Percentiles rank a stretch among this genome's conserved stretches.
These are phyloP conservation scores for Probaryconus sp. DNA, from an alignment of 1,140 invertebrate genomes.

Conservation along the genomic window DNA sequence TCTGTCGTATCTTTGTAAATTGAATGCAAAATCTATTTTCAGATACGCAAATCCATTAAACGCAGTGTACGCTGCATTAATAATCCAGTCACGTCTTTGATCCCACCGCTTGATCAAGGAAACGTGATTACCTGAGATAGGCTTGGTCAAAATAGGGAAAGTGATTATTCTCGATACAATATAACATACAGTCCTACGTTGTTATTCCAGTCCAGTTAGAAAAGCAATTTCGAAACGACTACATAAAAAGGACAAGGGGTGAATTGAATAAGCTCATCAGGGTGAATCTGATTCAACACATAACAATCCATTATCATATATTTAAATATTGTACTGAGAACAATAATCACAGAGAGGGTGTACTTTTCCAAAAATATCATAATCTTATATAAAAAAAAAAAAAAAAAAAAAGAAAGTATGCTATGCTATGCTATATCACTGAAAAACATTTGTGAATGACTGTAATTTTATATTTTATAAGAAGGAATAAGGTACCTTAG, in stretches of 20 bases:
- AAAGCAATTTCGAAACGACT: constrained; percentile 40
- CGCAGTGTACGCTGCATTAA: constrained; percentile 34
- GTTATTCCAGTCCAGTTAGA: constrained; percentile 42
- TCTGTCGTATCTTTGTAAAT: constrained; percentile 29
- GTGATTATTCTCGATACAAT: constrained; percentile 60
- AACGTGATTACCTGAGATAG: constrained; percentile 62
- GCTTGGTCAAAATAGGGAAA: constrained; percentile 65
- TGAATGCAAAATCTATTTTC: constrained; percentile 58
- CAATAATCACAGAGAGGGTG: no score
- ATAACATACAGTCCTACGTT: constrained; percentile 28
- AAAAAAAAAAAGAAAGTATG: no score
- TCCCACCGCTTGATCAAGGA: constrained; percentile 49
- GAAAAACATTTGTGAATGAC: no score
- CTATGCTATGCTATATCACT: no score
- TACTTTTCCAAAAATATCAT: no score
- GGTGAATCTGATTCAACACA: no score
- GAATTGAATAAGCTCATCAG: constrained; percentile 11
- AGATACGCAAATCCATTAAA: constrained; percentile 55
- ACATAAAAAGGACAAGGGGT: constrained; percentile 19
- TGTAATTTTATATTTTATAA: background rate
- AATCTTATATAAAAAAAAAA: no score
- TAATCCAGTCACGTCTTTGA: constrained; percentile 58
- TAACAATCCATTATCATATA: no score
- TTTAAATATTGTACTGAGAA: no score
- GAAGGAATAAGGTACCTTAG: constrained; percentile 71